Base-by-base conservation (phyloP, 1,140 invertebrate species). In the Drosophila lacertosa region DNA sequence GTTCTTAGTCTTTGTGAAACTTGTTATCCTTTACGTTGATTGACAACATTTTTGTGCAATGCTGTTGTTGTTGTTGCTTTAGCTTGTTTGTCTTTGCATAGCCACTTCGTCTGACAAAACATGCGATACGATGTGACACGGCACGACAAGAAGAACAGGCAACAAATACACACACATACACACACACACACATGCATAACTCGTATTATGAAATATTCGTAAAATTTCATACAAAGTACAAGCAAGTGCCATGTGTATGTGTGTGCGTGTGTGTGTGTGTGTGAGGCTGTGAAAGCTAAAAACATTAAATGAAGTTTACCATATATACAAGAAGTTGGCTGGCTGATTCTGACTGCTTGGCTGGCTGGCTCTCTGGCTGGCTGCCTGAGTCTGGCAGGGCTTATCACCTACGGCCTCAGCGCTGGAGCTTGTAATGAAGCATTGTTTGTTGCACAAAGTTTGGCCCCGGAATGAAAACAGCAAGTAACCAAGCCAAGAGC, bases 381-480 rank as follows among this genome's bases (percentile, higher is more conserved):
- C 35, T 65, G 62, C 62, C 67, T 77, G 76, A 51, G 57, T 58
- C 45, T 83, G 80, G 77, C 81, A 74, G 50, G 81, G 81, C 82
- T 86, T 84, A 81, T 84, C 77, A 81, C 82, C 81, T 86, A 69
- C 77, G 82, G 73, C 77, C 64, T 70, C 53, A 59, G 73, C 37
- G 73, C 57, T 74, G 68, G 32, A 74, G 81, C 77, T 81, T 80
- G 86, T 81, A 86, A 86, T 81, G 73, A 84, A 84, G 80, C 80
- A 86, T 84, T 84, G 80, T 86, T 84, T 84, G 81, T 74, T 53
- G 72, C 81, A 80, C 81, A 86, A 84, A 84, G 76, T 84, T 84
- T 86, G 75, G 79, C 58, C 18, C 18, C 53, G 53, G 57, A 74
- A 74, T 77, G 74, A 74, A 83, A 68, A 71, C 81, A 73, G 78